phyloP scores from a whole-genome alignment of 2,888 invertebrate species.

The Callosobruchus maculatus region DNA sequence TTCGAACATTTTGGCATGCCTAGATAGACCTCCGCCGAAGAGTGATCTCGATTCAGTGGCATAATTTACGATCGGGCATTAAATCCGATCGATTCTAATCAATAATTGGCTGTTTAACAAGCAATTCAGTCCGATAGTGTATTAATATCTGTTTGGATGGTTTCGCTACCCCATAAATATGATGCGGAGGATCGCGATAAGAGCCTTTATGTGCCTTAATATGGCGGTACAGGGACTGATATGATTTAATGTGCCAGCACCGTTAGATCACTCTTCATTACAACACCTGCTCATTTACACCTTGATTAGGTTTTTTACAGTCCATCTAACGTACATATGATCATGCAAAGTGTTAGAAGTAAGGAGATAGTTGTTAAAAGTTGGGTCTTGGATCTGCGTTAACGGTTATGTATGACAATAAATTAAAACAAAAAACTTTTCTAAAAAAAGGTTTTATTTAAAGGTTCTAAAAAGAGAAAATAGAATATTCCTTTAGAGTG shows the following conservation, averaged over 20 bases:
- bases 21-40: too few species aligned
- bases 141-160: constrained; percentile 11
- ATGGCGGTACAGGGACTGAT: background rate
- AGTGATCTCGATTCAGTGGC: background rate
- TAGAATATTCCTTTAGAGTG: too few species aligned
- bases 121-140: constrained; percentile 8
- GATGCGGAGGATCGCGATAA: background rate
- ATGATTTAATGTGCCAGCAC: background rate
- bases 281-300: background rate
- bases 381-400: too few species aligned
- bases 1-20: too few species aligned
- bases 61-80: constrained; percentile 17
- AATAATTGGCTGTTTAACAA: constrained; percentile 19
- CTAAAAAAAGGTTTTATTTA: too few species aligned
- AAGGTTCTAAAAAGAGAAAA: too few species aligned
- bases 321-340: too few species aligned
- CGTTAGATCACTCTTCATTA: background rate
- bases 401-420: too few species aligned
- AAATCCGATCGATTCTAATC: constrained; percentile 16
- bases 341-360: too few species aligned
- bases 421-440: too few species aligned
- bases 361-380: too few species aligned
- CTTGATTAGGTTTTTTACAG: too few species aligned
- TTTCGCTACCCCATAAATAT: constrained; percentile 12
- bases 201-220: background rate